Base-by-base conservation (phyloP, 2,113 vertebrate species). In the Salvelinus alpinus region DNA sequence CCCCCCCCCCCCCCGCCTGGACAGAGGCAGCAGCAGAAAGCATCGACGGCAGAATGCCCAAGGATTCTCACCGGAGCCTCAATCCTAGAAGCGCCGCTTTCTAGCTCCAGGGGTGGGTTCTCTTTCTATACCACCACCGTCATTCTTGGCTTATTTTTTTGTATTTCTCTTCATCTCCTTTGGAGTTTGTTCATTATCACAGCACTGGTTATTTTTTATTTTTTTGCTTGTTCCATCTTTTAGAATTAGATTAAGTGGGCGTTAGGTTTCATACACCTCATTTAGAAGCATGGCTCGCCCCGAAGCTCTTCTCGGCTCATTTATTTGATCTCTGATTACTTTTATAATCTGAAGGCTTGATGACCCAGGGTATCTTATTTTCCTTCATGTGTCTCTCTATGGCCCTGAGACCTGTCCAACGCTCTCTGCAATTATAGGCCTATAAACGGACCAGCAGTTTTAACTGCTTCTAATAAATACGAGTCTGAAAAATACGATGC, bases 51-150 rank as follows among this genome's bases (percentile, higher is more conserved):
- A 9, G 9, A 7, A 34, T 8, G 34, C 7, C 34, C 5, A 34
- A 34, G 79, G 74, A 80, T 81, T 86, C 86, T 78, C 72, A 73
- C 72, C n/a, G 78, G 85, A 88, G 80, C 82, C 77, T 75, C 84
- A 78, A 79, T 81, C 78, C 73, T 64, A 67, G 27, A 80, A 80
- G 75, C 80, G 77, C 70, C 65, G 38, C 7, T 84, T 76, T 80
- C 71, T 75, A 24, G 65, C 57, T 88, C 38, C 70, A 77, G 80
- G 77, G 64, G 8, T 47, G 13, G 4, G n/a, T 2, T 44, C 38
- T 44, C 38, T 60, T 38, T 76, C 14, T 72, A 65, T 74, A 71
- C 80, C 78, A 72, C 54, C 27, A 6, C 65, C 16, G 78, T 64
- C 18, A 72, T 84, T 84, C 0, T 9, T 76, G 48, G 79, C 80